Percentiles rank a stretch among this genome's conserved stretches.
Evolutionary conservation across 2,113 vertebrate genomes (phyloP).

Genomic region (Thymallus thymallus): DNA sequence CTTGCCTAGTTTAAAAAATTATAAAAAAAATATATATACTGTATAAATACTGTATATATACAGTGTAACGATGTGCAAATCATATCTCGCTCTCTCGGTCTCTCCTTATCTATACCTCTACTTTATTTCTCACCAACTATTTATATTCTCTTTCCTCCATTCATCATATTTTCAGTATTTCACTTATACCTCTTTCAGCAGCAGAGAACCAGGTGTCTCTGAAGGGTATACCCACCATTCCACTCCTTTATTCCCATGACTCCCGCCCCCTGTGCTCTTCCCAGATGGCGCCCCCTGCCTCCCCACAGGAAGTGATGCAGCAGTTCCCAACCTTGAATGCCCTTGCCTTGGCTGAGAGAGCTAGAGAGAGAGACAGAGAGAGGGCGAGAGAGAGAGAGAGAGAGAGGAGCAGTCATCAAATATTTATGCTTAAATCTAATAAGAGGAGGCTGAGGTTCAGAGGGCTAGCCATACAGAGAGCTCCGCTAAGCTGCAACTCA

Average conservation of each 20-base stretch:
- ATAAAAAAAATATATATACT: no score
- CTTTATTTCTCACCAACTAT: neutral
- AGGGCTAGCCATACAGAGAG: neutral
- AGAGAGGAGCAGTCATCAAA: constrained; percentile 30
- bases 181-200: neutral
- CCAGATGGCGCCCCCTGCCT: no score
- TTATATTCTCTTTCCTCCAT: neutral
- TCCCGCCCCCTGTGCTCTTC: neutral
- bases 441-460: constrained; percentile 1
- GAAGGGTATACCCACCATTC: neutral
- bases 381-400: constrained; percentile 23
- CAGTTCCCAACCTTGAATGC: constrained; percentile 64
- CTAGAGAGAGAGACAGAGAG: no score
- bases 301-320: constrained; percentile 1
- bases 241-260: constrained; percentile 4
- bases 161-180: no score
- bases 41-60: no score
- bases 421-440: no score
- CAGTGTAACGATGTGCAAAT: no score
- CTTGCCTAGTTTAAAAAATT: no score
- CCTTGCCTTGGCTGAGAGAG: constrained; percentile 44
- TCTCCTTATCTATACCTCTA: neutral
- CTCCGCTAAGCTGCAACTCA: no score
- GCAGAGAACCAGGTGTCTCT: neutral
- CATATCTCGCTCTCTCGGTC: no score